Conservation (phyloP, 2,888 invertebrate genomes). For the Nemotelus nigrinus region DNA sequence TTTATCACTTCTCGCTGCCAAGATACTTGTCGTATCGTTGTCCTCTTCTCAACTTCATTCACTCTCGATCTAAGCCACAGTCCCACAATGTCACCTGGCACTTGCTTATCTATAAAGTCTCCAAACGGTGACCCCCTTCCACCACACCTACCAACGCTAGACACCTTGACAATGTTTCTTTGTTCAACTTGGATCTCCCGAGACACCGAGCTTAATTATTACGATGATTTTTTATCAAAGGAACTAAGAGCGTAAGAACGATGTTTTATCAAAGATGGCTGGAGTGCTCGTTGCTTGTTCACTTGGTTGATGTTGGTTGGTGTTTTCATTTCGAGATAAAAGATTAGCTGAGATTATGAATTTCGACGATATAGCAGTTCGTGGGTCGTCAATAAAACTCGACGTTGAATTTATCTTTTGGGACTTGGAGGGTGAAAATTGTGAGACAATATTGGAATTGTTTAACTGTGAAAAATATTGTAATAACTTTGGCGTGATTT, state of each 20-base stretch:
- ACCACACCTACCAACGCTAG: too few species aligned
- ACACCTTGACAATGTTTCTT: neutral
- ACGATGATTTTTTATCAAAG: conserved; percentile 24
- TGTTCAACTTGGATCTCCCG: neutral
- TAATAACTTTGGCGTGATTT: neutral
- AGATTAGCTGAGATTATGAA: conserved; percentile 31
- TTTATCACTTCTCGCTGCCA: conserved; percentile 44
- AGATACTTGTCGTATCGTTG: neutral
- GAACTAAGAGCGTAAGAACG: conserved; percentile 10
- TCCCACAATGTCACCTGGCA: neutral
- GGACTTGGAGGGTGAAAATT: neutral
- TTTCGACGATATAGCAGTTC: conserved; percentile 29
- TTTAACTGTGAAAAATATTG: conserved; percentile 6
- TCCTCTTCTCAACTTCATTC: conserved; percentile 25
- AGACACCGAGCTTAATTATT: conserved; percentile 31
- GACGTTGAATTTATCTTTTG: conserved; percentile 10
- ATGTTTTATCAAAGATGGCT: conserved; percentile 25
- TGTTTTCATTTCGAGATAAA: conserved; percentile 18
- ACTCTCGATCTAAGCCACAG: conserved; percentile 2
- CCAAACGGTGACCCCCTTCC: neutral
- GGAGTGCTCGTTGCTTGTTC: neutral
- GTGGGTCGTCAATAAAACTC: conserved; percentile 25
- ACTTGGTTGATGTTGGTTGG: neutral
- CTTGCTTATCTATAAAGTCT: conserved; percentile 15
- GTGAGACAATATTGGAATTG: conserved; percentile 19